Conservation (phyloP, 1,140 invertebrate genomes). For the Arion vulgaris region DNA sequence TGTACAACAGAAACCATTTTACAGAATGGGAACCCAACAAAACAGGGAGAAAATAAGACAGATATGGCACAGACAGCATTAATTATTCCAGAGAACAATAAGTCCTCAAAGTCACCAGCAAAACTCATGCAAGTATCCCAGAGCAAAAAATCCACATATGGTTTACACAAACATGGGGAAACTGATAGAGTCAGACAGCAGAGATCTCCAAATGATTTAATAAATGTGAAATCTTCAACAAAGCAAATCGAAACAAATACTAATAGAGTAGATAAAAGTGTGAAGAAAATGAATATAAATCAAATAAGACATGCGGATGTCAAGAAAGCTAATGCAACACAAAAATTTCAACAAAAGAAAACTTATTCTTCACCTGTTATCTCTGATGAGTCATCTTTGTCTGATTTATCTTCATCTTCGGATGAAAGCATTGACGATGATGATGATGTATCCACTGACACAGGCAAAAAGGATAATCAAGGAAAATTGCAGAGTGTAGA, state of each 20-base stretch:
- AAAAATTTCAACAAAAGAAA: background rate
- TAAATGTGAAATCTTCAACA: background rate
- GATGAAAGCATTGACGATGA: background rate
- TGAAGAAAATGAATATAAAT: background rate
- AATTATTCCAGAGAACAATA: background rate
- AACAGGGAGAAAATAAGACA: background rate
- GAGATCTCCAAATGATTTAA: background rate
- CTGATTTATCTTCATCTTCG: background rate
- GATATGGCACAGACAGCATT: background rate
- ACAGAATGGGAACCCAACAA: background rate
- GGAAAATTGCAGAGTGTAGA: no score
- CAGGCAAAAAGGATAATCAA: background rate
- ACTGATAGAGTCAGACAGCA: background rate
- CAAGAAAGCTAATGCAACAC: background rate
- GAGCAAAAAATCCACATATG: background rate
- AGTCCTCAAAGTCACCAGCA: background rate
- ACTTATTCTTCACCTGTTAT: background rate
- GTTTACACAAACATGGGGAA: background rate
- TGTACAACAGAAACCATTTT: background rate
- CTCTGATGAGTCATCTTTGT: background rate
- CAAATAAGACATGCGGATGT: background rate
- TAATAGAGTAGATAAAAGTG: background rate
- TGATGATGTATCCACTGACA: no score
- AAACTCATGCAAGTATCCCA: background rate
- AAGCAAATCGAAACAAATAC: background rate